phyloP scores from a whole-genome alignment of 2,888 invertebrate species.

The Pachydiplax longipennis region DNA sequence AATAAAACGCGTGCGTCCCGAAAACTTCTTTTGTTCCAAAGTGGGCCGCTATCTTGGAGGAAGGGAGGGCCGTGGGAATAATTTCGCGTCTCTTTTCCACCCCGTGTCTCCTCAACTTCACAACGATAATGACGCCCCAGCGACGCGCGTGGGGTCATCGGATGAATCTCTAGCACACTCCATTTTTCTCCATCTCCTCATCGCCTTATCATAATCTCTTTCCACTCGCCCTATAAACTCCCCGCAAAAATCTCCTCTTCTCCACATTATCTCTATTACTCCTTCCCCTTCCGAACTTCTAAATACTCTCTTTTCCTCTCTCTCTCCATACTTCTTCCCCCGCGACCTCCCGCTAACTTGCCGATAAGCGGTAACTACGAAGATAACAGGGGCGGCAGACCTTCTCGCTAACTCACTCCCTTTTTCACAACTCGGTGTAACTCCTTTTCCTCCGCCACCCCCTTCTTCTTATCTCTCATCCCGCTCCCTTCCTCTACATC shows the following conservation, averaged over 20 bases:
- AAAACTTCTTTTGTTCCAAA: slow-evolving; percentile 26
- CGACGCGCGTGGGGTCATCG: not conserved
- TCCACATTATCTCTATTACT: not conserved
- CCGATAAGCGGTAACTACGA: slow-evolving; percentile 16
- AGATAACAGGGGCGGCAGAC: slow-evolving; percentile 8
- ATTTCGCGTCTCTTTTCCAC: not conserved
- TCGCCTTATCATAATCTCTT: not conserved
- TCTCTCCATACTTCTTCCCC: not conserved
- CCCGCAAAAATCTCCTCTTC: not conserved
- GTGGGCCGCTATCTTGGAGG: slow-evolving; percentile 6
- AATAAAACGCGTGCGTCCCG: slow-evolving; percentile 7
- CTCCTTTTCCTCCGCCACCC: not conserved
- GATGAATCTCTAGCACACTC: not conserved
- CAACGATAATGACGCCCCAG: not conserved
- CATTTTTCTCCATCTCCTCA: not conserved
- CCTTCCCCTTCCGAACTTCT: not conserved
- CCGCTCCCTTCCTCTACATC: not conserved
- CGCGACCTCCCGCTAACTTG: not conserved
- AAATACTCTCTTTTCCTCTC: not conserved
- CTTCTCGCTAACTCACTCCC: not conserved
- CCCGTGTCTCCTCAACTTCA: not conserved
- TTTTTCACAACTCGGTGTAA: not conserved
- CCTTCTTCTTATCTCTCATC: not conserved
- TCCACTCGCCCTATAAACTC: not conserved
- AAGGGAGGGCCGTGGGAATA: not conserved